A percentile compares a stretch with the other conserved stretches of the same genome.
These are phyloP conservation scores for Mythimna ferrago DNA, from an alignment of 2,888 invertebrate genomes.

Conservation along the genomic window DNA sequence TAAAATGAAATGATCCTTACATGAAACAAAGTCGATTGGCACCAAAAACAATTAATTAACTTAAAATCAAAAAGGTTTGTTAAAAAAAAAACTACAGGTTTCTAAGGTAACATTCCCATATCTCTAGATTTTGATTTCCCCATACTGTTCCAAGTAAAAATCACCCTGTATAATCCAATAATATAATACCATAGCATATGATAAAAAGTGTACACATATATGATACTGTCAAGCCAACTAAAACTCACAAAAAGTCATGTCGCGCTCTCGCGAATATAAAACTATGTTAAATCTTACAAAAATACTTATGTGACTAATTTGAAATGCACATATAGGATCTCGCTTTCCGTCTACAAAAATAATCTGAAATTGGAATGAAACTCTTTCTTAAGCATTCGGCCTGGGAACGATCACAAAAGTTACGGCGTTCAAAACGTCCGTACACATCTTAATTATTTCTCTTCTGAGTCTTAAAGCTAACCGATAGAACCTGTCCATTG, in stretches of 20 bases:
- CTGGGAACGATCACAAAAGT: constrained; percentile 84
- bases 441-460: constrained; percentile 85
- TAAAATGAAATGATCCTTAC: neutral
- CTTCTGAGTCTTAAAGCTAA: constrained; percentile 91
- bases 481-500: constrained; percentile 90
- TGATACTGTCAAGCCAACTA: constrained; percentile 89
- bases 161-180: constrained; percentile 78
- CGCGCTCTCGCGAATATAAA: constrained; percentile 89
- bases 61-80: neutral
- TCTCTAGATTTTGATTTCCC: neutral
- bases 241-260: constrained; percentile 89
- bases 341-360: constrained; percentile 90
- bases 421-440: constrained; percentile 85
- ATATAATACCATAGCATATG: constrained; percentile 89
- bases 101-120: neutral
- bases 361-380: constrained; percentile 91
- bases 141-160: neutral
- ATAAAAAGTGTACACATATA: constrained; percentile 88
- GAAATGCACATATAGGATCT: constrained; percentile 90
- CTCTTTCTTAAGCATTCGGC: constrained; percentile 84
- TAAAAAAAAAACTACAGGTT: neutral
- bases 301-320: constrained; percentile 90
- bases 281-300: constrained; percentile 90
- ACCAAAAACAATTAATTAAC: neutral
- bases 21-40: neutral